phyloP scores from a whole-genome alignment of 2,888 invertebrate genomes.

The Drosophila histrio region DNA sequence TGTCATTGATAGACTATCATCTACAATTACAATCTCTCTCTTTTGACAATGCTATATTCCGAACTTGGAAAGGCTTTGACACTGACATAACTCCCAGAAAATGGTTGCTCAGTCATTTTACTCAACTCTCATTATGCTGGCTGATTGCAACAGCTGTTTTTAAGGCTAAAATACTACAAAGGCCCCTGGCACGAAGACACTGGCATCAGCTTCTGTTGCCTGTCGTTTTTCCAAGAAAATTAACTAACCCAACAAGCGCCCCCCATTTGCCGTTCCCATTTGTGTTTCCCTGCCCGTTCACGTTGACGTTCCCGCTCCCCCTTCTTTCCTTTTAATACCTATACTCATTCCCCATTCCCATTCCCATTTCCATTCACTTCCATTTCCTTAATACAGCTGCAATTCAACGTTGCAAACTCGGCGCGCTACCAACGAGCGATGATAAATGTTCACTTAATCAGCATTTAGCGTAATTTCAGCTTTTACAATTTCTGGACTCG shows the following conservation, averaged over 20 bases:
- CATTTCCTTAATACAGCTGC: constrained; percentile 76
- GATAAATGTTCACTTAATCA: constrained; percentile 84
- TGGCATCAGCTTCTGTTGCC: constrained; percentile 64
- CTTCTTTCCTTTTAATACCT: neutral
- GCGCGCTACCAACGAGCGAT: constrained; percentile 75
- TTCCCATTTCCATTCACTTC: constrained; percentile 17
- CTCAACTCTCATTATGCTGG: constrained; percentile 23
- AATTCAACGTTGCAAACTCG: constrained; percentile 14
- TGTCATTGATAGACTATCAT: neutral
- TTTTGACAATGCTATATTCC: neutral
- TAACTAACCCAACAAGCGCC: constrained; percentile 61
- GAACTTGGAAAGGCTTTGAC: neutral
- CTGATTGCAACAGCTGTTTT: constrained; percentile 63
- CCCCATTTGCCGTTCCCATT: neutral
- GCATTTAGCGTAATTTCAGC: constrained; percentile 84
- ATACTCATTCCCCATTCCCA: neutral
- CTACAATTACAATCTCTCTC: neutral
- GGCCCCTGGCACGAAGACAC: constrained; percentile 6
- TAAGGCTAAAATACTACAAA: constrained; percentile 29
- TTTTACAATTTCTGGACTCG: constrained; percentile 74
- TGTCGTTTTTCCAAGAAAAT: constrained; percentile 77
- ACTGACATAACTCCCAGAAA: constrained; percentile 3
- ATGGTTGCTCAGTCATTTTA: constrained; percentile 15
- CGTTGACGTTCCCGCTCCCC: neutral
- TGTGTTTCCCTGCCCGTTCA: neutral